These are phyloP conservation scores for Tachyglossus aculeatus DNA, from an alignment of 2,797 vertebrate species.

Conservation along the genomic window DNA sequence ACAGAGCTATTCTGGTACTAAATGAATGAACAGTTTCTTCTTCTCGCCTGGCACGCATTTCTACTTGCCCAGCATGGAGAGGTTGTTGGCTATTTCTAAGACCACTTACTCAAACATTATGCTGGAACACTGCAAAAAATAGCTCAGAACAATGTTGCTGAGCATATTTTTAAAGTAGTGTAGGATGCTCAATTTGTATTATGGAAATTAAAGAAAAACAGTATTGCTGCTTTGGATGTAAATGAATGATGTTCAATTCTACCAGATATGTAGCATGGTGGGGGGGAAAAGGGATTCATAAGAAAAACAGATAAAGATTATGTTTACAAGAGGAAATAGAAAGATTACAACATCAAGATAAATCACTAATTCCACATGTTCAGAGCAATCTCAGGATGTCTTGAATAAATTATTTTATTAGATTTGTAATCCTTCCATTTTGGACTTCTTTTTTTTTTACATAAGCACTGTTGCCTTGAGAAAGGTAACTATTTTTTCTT, in stretches of 20 bases:
- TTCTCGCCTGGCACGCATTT: background rate
- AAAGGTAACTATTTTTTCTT: background rate
- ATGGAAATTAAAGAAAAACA: no score
- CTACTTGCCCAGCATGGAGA: background rate
- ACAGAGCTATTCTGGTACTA: background rate
- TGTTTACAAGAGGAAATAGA: slow-evolving; percentile 14
- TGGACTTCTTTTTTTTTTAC: slow-evolving; percentile 1
- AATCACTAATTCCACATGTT: slow-evolving; percentile 5
- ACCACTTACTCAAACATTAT: no score
- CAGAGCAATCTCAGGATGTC: background rate
- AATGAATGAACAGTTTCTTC: background rate
- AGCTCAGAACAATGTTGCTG: no score
- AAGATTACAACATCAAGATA: background rate
- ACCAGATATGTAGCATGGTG: no score
- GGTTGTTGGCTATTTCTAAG: no score
- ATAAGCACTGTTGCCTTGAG: background rate
- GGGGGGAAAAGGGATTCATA: background rate
- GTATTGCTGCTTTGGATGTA: no score
- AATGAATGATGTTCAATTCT: no score
- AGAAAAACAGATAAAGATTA: background rate
- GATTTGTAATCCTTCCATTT: background rate
- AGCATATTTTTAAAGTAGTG: no score
- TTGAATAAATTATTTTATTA: background rate
- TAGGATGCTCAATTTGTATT: no score
- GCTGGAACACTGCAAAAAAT: no score